Evolutionary conservation across 2,888 invertebrate species (phyloP).

Genomic region (Cosmopolites sordidus): DNA sequence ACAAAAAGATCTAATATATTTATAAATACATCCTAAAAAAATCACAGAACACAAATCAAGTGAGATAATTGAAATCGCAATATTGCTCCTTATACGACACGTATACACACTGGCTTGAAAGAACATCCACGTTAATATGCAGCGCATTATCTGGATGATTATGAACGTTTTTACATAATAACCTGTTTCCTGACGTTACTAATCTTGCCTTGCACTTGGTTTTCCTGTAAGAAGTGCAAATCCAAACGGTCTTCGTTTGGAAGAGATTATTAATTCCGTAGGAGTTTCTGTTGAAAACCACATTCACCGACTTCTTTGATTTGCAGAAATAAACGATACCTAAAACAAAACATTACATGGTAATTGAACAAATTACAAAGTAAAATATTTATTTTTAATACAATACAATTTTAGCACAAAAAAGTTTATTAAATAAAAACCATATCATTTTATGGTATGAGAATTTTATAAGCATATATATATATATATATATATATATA

Average conservation of each 20-base stretch:
- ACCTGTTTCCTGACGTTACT: constrained; percentile 29
- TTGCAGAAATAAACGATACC: constrained; percentile 27
- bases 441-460: too few relatives aligned
- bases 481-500: too few relatives aligned
- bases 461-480: too few relatives aligned
- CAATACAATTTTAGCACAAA: too few relatives aligned
- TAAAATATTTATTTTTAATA: too few relatives aligned
- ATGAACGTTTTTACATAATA: constrained; percentile 24
- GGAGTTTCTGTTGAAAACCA: constrained; percentile 31
- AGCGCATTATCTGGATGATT: constrained; percentile 30
- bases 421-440: too few relatives aligned
- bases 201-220: constrained; percentile 31
- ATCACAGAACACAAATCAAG: too few relatives aligned
- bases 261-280: constrained; percentile 30
- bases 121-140: constrained; percentile 19
- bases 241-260: constrained; percentile 32
- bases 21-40: too few relatives aligned
- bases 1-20: too few relatives aligned
- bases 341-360: too few relatives aligned
- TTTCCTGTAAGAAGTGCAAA: constrained; percentile 33
- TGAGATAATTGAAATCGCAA: too few relatives aligned
- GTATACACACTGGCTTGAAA: constrained; percentile 23
- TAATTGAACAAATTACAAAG: too few relatives aligned
- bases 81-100: constrained; percentile 2
- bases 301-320: constrained; percentile 30